These are phyloP conservation scores for Taphrorychus bicolor DNA, from an alignment of 2,888 invertebrate genomes.

Conservation along the genomic window DNA sequence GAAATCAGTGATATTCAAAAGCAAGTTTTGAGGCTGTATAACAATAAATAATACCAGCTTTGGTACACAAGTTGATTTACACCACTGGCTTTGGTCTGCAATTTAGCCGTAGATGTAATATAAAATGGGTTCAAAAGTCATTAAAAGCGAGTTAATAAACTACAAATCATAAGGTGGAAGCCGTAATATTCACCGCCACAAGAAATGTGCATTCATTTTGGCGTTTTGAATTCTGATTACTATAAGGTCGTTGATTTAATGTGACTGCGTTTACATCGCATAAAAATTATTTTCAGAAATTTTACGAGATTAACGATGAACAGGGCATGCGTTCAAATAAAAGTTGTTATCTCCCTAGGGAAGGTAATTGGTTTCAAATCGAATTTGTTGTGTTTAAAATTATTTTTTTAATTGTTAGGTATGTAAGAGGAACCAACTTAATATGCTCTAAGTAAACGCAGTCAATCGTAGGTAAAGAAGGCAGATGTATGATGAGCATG, in stretches of 20 bases:
- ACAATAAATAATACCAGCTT: not conserved
- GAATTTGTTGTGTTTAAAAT: too few relatives aligned
- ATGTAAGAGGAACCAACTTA: not conserved
- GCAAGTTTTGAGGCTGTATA: too few relatives aligned
- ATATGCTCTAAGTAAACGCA: conserved; percentile 17
- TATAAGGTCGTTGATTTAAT: not conserved
- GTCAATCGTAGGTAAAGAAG: conserved; percentile 22
- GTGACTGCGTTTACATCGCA: not conserved
- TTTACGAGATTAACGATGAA: not conserved
- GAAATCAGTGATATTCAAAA: too few relatives aligned
- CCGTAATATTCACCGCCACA: conserved; percentile 1
- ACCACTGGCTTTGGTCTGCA: not conserved
- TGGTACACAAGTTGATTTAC: not conserved
- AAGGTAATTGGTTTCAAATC: too few relatives aligned
- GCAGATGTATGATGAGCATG: conserved; percentile 34
- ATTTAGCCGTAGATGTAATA: not conserved
- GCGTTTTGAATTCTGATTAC: conserved; percentile 18
- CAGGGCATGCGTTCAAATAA: too few relatives aligned
- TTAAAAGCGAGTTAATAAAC: conserved; percentile 3
- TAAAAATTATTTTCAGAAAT: not conserved
- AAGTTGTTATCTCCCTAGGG: too few relatives aligned
- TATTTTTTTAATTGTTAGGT: too few relatives aligned
- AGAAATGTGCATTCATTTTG: conserved; percentile 30
- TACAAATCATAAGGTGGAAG: conserved; percentile 2
- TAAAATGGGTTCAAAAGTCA: conserved; percentile 3